These are phyloP conservation scores for Platypus cylindrus DNA, from an alignment of 2,888 invertebrate species.

Conservation along the genomic window DNA sequence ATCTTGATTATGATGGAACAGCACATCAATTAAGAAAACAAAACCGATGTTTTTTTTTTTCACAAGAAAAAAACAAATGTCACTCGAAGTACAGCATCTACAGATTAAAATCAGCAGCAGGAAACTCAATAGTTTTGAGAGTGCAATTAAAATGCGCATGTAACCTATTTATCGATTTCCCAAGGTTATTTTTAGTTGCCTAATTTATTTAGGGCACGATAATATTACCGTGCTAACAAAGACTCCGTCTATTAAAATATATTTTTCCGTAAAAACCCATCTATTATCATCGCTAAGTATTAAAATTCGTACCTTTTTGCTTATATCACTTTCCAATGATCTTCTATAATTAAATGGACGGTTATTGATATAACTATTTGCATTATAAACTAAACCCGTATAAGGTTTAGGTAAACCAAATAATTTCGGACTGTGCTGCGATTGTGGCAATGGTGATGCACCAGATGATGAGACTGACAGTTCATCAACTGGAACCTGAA, in stretches of 20 bases:
- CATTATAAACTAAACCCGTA: conserved; percentile 46
- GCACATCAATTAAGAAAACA: too few species aligned
- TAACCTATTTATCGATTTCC: too few species aligned
- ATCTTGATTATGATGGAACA: too few species aligned
- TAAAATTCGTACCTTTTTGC: conserved; percentile 30
- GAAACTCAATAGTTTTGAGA: too few species aligned
- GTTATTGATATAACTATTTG: conserved; percentile 61
- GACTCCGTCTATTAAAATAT: neutral
- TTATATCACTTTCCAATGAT: conserved; percentile 39
- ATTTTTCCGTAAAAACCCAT: neutral
- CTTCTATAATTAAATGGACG: conserved; percentile 49
- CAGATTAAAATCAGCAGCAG: too few species aligned
- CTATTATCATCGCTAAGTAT: neutral
- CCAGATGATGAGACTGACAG: conserved; percentile 22
- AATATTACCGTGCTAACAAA: neutral
- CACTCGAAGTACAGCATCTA: too few species aligned
- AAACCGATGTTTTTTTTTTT: too few species aligned
- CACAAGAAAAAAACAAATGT: too few species aligned
- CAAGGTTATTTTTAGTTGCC: too few species aligned
- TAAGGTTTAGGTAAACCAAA: conserved; percentile 48
- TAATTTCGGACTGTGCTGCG: conserved; percentile 44
- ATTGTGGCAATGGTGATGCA: conserved; percentile 35
- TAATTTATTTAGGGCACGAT: too few species aligned
- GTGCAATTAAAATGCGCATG: too few species aligned
- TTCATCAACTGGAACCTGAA: conserved; percentile 20